phyloP scores from a whole-genome alignment of 1,140 invertebrate species.

The Drosophila lini region DNA sequence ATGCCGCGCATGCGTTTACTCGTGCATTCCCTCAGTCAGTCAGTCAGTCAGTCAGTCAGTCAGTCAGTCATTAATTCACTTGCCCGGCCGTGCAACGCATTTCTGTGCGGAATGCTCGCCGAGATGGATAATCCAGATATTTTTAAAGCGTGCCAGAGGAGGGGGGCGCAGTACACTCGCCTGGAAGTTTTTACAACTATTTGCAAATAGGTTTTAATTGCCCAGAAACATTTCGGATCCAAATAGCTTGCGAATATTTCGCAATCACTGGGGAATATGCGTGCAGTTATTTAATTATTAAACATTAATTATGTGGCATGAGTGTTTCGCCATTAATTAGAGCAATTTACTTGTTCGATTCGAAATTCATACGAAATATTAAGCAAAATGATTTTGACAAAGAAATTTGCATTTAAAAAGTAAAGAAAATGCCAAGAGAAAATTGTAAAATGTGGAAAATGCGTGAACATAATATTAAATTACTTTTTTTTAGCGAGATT shows the following conservation, averaged over 20 bases:
- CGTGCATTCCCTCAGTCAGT: slow-evolving; percentile 18
- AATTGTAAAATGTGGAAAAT: background rate
- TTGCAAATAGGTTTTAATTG: slow-evolving; percentile 29
- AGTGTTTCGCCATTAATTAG: slow-evolving; percentile 1
- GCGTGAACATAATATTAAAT: background rate
- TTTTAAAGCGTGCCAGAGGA: slow-evolving; percentile 19
- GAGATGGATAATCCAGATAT: slow-evolving; percentile 39
- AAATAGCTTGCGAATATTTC: slow-evolving; percentile 10
- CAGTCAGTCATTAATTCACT: background rate
- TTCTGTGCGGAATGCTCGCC: slow-evolving; percentile 14
- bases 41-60: slow-evolving; percentile 11
- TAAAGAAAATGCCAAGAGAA: background rate
- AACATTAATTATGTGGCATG: slow-evolving; percentile 11
- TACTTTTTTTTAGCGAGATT: background rate
- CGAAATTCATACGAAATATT: background rate
- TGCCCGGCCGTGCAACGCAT: slow-evolving; percentile 22
- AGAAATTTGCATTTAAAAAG: no score
- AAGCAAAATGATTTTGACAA: background rate
- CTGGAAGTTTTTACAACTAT: slow-evolving; percentile 18
- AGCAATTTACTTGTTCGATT: background rate
- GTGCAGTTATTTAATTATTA: slow-evolving; percentile 12
- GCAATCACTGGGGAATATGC: background rate
- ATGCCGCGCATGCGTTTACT: slow-evolving; percentile 44
- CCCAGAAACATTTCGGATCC: slow-evolving; percentile 21
- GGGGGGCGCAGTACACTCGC: background rate